Conservation (phyloP, 1,140 invertebrate species). For the Trichonephila clavipes region DNA sequence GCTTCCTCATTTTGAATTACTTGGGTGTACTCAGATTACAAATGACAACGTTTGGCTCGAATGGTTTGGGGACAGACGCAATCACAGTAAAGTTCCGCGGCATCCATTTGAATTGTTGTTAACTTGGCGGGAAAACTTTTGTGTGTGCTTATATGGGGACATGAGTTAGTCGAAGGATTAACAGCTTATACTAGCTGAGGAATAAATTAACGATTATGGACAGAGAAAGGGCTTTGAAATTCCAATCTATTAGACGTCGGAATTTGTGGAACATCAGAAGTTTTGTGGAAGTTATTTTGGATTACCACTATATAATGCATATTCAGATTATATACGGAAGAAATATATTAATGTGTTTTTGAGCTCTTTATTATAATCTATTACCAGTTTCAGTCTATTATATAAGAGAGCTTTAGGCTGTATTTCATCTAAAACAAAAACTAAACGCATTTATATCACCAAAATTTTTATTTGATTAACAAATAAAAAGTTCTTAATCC, state of each 20-base stretch:
- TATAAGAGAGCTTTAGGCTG: too few species aligned
- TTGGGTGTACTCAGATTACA: background rate
- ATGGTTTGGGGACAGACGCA: background rate
- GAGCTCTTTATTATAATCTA: too few species aligned
- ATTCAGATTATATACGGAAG: too few species aligned
- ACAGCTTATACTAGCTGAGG: background rate
- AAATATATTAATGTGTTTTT: too few species aligned
- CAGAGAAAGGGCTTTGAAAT: background rate
- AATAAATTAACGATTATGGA: background rate
- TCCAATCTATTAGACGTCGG: background rate
- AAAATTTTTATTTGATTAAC: too few species aligned
- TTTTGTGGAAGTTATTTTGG: background rate
- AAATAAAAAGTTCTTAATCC: too few species aligned
- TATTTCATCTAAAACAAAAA: too few species aligned
- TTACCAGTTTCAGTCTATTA: too few species aligned
- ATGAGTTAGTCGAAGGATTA: background rate
- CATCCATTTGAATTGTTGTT: constrained; percentile 19
- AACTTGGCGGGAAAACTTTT: background rate
- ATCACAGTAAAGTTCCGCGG: background rate
- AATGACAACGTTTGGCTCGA: background rate
- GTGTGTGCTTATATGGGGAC: background rate
- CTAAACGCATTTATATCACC: too few species aligned
- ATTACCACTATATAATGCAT: too few species aligned
- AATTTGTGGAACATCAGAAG: background rate
- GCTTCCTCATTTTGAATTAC: background rate